These are phyloP conservation scores for Drosophila nebulosa DNA, from an alignment of 1,140 invertebrate species.

Conservation along the genomic window DNA sequence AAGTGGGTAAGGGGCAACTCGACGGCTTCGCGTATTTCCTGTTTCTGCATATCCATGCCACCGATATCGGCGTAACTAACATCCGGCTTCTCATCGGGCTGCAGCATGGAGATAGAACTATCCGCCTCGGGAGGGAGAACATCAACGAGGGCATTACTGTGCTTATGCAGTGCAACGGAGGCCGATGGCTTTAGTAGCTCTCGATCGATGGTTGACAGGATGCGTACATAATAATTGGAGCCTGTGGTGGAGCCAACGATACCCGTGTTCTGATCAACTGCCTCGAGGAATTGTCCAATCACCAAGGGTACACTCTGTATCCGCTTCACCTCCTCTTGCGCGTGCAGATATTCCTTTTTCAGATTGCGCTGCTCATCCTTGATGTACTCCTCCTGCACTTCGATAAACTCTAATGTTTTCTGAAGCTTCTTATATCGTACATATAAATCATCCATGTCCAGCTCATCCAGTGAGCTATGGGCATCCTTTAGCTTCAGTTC, in stretches of 20 bases:
- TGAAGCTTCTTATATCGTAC: slow-evolving; percentile 98
- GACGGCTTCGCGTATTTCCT: slow-evolving; percentile 99
- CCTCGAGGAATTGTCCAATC: slow-evolving; percentile 98
- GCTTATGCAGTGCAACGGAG: slow-evolving; percentile 98
- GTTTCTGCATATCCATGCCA: slow-evolving; percentile 99
- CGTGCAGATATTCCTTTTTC: slow-evolving; percentile 98
- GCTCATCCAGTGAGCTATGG: slow-evolving; percentile 85
- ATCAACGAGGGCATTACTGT: slow-evolving; percentile 98
- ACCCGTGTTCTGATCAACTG: slow-evolving; percentile 98
- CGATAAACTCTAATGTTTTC: slow-evolving; percentile 96
- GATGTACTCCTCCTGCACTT: slow-evolving; percentile 99
- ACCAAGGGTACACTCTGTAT: slow-evolving; percentile 98
- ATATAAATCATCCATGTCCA: slow-evolving; percentile 95
- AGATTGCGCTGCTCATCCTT: slow-evolving; percentile 99
- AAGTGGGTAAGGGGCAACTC: slow-evolving; percentile 99
- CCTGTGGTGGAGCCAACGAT: slow-evolving; percentile 91
- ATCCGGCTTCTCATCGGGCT: slow-evolving; percentile 99
- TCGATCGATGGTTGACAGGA: slow-evolving; percentile 96
- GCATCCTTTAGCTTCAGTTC: slow-evolving; percentile 84
- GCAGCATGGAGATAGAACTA: slow-evolving; percentile 95
- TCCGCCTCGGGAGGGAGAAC: slow-evolving; percentile 99
- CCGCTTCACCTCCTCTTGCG: slow-evolving; percentile 98
- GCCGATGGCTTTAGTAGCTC: slow-evolving; percentile 97
- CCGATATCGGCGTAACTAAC: slow-evolving; percentile 98
- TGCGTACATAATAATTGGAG: slow-evolving; percentile 99